These are phyloP conservation scores for Cryptoprocta ferox DNA, from an alignment of 2,797 vertebrate species.

Conservation along the genomic window DNA sequence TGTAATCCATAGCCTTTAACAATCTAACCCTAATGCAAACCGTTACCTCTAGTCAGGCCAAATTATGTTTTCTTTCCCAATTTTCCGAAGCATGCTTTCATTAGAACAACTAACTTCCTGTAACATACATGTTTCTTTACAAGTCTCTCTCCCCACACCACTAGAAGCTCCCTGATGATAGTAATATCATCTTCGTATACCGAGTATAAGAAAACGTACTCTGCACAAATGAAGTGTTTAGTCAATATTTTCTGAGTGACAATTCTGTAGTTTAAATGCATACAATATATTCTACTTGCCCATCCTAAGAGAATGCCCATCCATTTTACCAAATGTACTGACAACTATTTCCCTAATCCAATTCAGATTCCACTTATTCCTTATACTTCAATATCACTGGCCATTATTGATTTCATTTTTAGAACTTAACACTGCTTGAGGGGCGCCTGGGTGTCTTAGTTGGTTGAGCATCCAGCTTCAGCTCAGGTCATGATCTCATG, in stretches of 20 bases:
- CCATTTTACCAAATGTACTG: background rate
- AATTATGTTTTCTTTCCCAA: background rate
- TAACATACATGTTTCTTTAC: background rate
- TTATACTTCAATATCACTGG: background rate
- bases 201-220: background rate
- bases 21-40: background rate
- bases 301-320: background rate
- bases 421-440: background rate
- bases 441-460: too few species aligned
- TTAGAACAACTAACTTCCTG: background rate
- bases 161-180: background rate
- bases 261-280: background rate
- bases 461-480: too few species aligned
- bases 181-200: background rate
- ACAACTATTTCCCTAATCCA: background rate
- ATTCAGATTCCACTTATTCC: background rate
- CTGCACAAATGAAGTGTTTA: background rate
- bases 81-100: background rate
- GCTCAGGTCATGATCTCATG: too few species aligned
- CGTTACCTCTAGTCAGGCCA: background rate
- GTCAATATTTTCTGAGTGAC: background rate
- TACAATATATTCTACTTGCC: background rate
- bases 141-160: background rate
- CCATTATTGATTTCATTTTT: conserved; percentile 35
- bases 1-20: background rate